Base-by-base conservation (phyloP, 2,888 invertebrate genomes). In the Sthenelais limicola region DNA sequence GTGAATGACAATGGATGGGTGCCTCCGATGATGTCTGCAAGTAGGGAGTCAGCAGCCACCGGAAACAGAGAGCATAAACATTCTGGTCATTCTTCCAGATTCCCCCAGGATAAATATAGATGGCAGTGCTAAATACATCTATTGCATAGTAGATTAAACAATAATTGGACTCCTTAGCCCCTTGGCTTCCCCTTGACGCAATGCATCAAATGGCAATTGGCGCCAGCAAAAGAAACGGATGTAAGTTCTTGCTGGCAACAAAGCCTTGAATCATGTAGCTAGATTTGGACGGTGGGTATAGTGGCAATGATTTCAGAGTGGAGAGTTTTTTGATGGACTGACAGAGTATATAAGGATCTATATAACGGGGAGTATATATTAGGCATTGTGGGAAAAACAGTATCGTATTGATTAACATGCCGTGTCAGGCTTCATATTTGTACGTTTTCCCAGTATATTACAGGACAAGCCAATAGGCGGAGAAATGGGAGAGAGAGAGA, bases 111-210 rank as follows among this genome's bases (percentile, higher is more conserved):
- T 56, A 56, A 56, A 56, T 56, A 56, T 56, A 32, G 32, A 56
- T 56, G 56, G 33, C 56, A 56, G 56, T 18, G n/a, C 33, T 33
- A 33, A 56, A 56, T 56, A 33, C 56, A 12, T 56, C 56, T 32
- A 32, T 56, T 32, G 56, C 56, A 56, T 56, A 56, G 32, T n/a
- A 28, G 56, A 56, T 56, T 56, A 56, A 56, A 56, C 32, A 56
- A 33, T 56, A 56, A 56, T 56, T 56, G 56, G 56, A 33, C 30
- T 56, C 56, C 33, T 56, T 33, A 32, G 56, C 56, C 32, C 32
- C 30, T 9, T n/a, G 21, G 56, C 56, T 28, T 56, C 30, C 7
- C 56, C 56, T 12, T 56, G 33, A 56, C 33, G 33, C 33, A 56
- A 30, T 56, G 30, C 30, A 56, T 56, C 56, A 56, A 33, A 18